Evolutionary conservation across 2,797 vertebrate genomes (phyloP), one percentile per base, ranked within the genome.

Genomic region (Manis pentadactyla): DNA sequence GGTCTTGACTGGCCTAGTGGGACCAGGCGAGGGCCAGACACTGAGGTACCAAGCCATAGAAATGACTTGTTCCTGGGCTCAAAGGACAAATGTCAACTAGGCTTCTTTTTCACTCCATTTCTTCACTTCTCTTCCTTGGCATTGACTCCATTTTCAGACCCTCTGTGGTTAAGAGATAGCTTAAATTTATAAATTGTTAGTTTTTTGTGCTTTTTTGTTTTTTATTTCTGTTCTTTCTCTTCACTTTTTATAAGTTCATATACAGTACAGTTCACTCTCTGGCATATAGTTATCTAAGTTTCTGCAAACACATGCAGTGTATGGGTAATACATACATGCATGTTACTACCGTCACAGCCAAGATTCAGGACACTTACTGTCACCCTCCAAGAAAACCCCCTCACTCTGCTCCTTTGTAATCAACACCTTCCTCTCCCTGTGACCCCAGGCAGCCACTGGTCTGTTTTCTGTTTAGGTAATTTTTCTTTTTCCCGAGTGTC

Each of bases 151-250:
- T 87, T 63, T 79, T 31, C 63, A 14, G 74, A 29, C 53, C 92
- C 13, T 19, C 19, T 46, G 7, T 10, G 39, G 27, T 34, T 57
- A 39, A 84, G 78, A 34, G 51, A 10, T 64, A 13, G 27, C 51
- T 46, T 46, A 46, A 46, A 61, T 51, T 69, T 84, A 29, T 39
- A 53, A 18, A n/a, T 74, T 69, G 46, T 25, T 34, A 15, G 42
- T 46, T 37, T 37, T 25, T 66, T 83, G 66, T 49, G 61, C 69
- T 77, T 92, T 77, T 92, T 83, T 51, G 42, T 11, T 73, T 89
- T 89, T 71, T 46, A 46, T 79, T 68, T 25, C n/a, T 82, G n/a
- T 75, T 75, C 49, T 55, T 75, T 66, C 12, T 51, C 12, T 39
- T 69, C 4, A 61, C 79, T 29, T 94, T 51, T 87, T 42, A 0